Base-by-base conservation (phyloP, 2,797 vertebrate genomes). In the Pelochelys cantorii region DNA sequence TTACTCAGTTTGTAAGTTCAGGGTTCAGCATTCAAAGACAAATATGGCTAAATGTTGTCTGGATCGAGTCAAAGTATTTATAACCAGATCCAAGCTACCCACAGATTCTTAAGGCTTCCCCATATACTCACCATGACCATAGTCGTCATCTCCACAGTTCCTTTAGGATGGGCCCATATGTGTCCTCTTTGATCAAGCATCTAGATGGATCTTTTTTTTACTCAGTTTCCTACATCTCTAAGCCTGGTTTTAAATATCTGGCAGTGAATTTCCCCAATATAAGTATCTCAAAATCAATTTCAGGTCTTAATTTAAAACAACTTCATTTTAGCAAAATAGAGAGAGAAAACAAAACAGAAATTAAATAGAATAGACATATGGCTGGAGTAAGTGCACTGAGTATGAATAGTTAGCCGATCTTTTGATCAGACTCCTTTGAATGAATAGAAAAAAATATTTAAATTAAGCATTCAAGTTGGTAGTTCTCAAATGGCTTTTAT, bases 1-100 rank as follows among this genome's bases (percentile, higher is more conserved):
- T 59, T 86, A 29, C 20, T 86, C 17, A 42, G 2, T 37, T 52
- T 17, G 48, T n/a, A 79, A 55, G 6, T 48, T 65, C 81, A 8
- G 7, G 52, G 12, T 11, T 90, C 71, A 65, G 1, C 42, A 54
- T 83, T 90, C n/a, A 80, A 42, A 0, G 65, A 54, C 48, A 75
- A 4, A 23, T 85, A 37, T 3, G 10, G 71, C 14, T 74, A 31
- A 0, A 0, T 85, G 1, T 3, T 83, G 1, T 23, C 2, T 79
- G 62, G 84, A 14, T 11, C 11, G 17, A 88, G 11, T 5, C 71
- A 80, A 71, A 22, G 3, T 83, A 62, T 20, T 10, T 78, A 9
- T 59, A 85, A 79, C 18, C 88, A 86, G 83, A 68, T 31, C 15
- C 59, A 7, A 75, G 11, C 4, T 83, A 3, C 3, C 18, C 54